Base-by-base conservation (phyloP, 2,113 vertebrate species). In the Fulica atra region DNA sequence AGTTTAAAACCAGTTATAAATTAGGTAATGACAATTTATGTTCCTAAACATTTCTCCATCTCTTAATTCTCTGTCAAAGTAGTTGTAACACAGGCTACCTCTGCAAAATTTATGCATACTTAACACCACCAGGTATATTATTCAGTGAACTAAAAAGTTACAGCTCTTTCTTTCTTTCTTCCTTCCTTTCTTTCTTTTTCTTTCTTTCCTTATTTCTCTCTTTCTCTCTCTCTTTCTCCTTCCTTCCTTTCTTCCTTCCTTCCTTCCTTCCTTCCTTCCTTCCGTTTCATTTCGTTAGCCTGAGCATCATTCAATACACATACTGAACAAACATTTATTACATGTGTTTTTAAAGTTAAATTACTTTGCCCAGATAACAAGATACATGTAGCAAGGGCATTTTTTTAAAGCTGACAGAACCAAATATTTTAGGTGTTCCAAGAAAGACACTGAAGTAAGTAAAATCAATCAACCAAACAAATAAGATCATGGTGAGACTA, bases 61-160 rank as follows among this genome's bases (percentile, higher is more conserved):
- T 68, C 51, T 81, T 96, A 81, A 70, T 82, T 83, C 51, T 81
- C 64, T 92, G 63, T 24, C 81, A 88, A 93, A 81, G 68, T 48
- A 89, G 21, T 29, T 68, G n/a, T 56, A 88, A 59, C 66, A 64
- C 13, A 38, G 44, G 90, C 33, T 86, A 91, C 51, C 70, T 89
- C 25, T 72, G 26, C 51, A 85, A 66, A 82, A 86, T 23, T 48
- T 78, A 59, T 35, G 11, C 18, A 60, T 81, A 35, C 21, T 59
- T 91, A 89, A 91, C 20, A 3, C 74, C 42, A 86, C 0, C 0
- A 83, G 54, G n/a, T 77, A 40, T 77, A 13, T 38, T 69, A 46
- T 13, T 82, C 69, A 79, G 20, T 91, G 54, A 61, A 54, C 36
- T 81, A 69, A 94, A 83, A 86, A 79, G 36, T 44, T 18, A 86